Percentiles rank a stretch among this genome's conserved stretches.
These are phyloP conservation scores for Zenarchopterus dispar DNA, from an alignment of 2,797 vertebrate species.

Conservation along the genomic window DNA sequence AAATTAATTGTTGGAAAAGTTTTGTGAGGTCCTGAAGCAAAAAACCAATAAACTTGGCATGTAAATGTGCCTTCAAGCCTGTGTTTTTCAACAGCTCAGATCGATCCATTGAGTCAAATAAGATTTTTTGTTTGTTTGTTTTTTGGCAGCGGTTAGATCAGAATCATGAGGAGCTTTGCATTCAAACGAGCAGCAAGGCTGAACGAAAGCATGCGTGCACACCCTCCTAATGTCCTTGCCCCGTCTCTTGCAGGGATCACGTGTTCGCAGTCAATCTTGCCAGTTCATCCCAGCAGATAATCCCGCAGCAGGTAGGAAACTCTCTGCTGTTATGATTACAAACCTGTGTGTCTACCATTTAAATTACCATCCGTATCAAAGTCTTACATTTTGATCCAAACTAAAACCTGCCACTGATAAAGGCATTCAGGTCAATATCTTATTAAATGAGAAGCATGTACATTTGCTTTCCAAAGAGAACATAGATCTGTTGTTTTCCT, in stretches of 20 bases:
- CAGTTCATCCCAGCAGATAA: conserved; percentile 82
- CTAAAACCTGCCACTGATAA: background rate
- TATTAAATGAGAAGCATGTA: background rate
- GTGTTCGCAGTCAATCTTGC: conserved; percentile 91
- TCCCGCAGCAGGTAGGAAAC: conserved; percentile 87
- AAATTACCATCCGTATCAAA: background rate
- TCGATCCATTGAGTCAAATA: conserved; percentile 10
- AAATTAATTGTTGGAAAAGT: conserved; percentile 40
- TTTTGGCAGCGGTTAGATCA: conserved; percentile 11
- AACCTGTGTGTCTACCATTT: background rate
- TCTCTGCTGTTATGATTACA: background rate
- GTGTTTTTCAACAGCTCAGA: conserved; percentile 21
- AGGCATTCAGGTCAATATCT: background rate
- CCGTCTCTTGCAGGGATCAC: conserved; percentile 85
- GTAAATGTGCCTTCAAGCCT: conserved; percentile 25
- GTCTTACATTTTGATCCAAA: background rate
- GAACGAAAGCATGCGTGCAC: background rate
- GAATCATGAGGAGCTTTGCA: conserved; percentile 10
- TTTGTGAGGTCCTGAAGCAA: conserved; percentile 23
- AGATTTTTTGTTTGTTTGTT: conserved; percentile 14
- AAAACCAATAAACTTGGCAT: conserved; percentile 26
- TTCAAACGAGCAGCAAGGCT: background rate
- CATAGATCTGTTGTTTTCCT: background rate
- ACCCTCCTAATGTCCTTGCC: background rate
- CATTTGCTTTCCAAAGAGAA: conserved; percentile 1